Conservation (phyloP, 2,797 vertebrate genomes). For the Acanthurus tractus region DNA sequence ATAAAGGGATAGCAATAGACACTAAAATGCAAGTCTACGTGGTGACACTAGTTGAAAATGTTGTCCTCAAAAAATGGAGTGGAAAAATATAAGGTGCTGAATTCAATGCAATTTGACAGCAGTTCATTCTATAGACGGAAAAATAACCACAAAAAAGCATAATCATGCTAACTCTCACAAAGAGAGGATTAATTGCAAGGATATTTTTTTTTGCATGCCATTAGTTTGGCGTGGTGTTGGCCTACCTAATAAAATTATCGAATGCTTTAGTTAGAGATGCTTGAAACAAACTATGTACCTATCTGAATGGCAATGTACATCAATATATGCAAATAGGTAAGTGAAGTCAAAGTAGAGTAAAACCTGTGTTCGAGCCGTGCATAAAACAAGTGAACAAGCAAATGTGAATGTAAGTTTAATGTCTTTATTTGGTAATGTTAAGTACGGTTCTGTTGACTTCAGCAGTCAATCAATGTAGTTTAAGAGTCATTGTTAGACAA, state of each 20-base stretch:
- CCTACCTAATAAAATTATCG: background rate
- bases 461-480: slow-evolving; percentile 19
- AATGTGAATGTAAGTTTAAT: background rate
- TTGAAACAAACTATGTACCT: background rate
- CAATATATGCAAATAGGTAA: background rate
- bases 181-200: background rate
- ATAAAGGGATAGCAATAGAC: no score
- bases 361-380: background rate
- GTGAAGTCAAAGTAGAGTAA: background rate
- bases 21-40: no score
- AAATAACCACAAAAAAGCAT: background rate
- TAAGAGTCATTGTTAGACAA: slow-evolving; percentile 35
- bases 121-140: background rate
- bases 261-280: background rate
- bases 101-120: background rate
- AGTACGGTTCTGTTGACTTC: slow-evolving; percentile 9
- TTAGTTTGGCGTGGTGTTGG: background rate
- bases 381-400: background rate
- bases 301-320: background rate
- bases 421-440: slow-evolving; percentile 23
- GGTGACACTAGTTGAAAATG: background rate
- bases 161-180: background rate
- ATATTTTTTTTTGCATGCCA: background rate
- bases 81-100: background rate
- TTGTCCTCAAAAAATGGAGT: background rate